phyloP scores from a whole-genome alignment of 2,113 vertebrate genomes.

The Alligator sinensis region DNA sequence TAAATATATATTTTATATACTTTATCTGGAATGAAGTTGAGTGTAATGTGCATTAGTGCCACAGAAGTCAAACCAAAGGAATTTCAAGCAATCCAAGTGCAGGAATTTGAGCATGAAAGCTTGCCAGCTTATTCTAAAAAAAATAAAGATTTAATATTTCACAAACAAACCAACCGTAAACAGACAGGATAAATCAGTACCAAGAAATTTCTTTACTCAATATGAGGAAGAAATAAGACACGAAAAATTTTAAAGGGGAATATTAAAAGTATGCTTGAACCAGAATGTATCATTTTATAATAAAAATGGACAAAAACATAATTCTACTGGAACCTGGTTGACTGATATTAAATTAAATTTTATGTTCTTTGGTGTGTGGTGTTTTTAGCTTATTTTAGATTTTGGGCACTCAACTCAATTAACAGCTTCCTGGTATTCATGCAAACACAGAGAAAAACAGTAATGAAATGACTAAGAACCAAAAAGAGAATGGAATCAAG shows the following conservation, averaged over 20 bases:
- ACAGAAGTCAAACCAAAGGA: background rate
- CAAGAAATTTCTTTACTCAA: background rate
- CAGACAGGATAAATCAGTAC: background rate
- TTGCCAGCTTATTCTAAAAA: background rate
- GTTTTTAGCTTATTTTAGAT: too few relatives aligned
- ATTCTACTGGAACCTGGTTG: background rate
- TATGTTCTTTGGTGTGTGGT: too few relatives aligned
- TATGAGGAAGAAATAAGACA: background rate
- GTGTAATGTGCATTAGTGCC: background rate
- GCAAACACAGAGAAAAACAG: too few relatives aligned
- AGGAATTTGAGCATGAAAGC: fast-evolving
- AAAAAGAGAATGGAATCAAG: background rate
- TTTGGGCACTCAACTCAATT: too few relatives aligned
- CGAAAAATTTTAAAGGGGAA: background rate
- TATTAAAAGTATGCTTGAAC: background rate
- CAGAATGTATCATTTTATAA: background rate
- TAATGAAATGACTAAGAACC: too few relatives aligned
- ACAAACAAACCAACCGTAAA: background rate
- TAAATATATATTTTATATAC: background rate
- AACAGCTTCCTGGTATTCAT: too few relatives aligned
- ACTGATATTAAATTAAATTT: background rate
- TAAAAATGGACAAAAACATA: background rate
- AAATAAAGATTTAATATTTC: background rate
- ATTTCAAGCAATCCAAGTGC: background rate
- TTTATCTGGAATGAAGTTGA: background rate